phyloP scores from a whole-genome alignment of 1,140 invertebrate species.

The Drosophila sp. region DNA sequence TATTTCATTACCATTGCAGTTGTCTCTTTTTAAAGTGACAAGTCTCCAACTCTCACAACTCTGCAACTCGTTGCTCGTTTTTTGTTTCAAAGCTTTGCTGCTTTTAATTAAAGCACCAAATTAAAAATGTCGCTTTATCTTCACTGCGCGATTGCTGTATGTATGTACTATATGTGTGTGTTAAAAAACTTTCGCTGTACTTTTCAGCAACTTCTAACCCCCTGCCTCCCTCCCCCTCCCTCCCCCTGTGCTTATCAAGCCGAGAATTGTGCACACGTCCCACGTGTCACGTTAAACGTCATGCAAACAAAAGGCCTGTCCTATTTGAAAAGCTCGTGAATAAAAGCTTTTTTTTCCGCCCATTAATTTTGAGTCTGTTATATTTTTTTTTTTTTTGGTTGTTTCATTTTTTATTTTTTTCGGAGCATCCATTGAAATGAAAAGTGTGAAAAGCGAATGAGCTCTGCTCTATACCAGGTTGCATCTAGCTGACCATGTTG shows the following conservation, averaged over 20 bases:
- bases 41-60: conserved; percentile 31
- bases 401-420: not conserved
- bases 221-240: too few relatives aligned
- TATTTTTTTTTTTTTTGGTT: conserved; percentile 19
- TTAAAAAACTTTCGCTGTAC: conserved; percentile 57
- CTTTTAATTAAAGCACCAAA: conserved; percentile 77
- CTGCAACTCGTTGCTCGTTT: conserved; percentile 32
- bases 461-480: conserved; percentile 59
- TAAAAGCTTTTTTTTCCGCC: conserved; percentile 67
- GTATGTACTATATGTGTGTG: conserved; percentile 17
- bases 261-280: conserved; percentile 62
- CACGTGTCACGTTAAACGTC: conserved; percentile 78
- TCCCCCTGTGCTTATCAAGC: conserved; percentile 23
- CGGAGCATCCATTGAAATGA: conserved; percentile 49
- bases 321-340: conserved; percentile 49
- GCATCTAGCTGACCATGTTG: conserved; percentile 36
- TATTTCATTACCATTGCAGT: conserved; percentile 23
- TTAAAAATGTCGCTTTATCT: conserved; percentile 69
- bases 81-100: conserved; percentile 60
- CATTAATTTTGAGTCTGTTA: conserved; percentile 67
- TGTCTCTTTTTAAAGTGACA: conserved; percentile 34
- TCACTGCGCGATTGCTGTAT: conserved; percentile 8
- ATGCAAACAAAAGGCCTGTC: conserved; percentile 74
- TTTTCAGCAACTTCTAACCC: conserved; percentile 19
- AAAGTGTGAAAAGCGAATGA: conserved; percentile 62